Percentiles rank a stretch among this genome's conserved stretches.
These are phyloP conservation scores for Typhlichthys subterraneus DNA, from an alignment of 2,797 vertebrate genomes.

Conservation along the genomic window DNA sequence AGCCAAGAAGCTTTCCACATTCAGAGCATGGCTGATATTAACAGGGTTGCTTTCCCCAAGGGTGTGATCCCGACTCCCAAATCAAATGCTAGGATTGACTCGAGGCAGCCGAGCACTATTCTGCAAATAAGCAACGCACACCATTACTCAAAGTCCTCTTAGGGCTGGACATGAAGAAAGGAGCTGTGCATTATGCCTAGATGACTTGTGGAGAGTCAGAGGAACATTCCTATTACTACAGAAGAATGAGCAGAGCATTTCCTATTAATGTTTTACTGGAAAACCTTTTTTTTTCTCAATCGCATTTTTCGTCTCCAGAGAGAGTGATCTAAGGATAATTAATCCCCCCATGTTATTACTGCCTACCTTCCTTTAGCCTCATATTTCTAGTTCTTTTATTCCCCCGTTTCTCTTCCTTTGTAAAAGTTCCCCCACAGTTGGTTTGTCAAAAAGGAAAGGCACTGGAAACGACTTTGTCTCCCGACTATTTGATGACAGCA, in stretches of 20 bases:
- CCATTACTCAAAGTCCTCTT: slow-evolving; percentile 54
- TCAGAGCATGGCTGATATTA: slow-evolving; percentile 56
- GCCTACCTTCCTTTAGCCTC: neutral
- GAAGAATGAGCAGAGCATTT: slow-evolving; percentile 36
- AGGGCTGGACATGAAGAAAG: slow-evolving; percentile 48
- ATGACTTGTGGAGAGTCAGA: slow-evolving; percentile 47
- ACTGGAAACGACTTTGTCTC: slow-evolving; percentile 40
- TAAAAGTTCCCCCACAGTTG: slow-evolving; percentile 20
- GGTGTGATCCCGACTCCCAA: slow-evolving; percentile 60
- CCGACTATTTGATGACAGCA: slow-evolving; percentile 37
- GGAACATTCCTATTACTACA: slow-evolving; percentile 38
- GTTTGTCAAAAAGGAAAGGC: slow-evolving; percentile 38
- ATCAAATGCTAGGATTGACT: slow-evolving; percentile 68
- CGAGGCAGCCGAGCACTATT: slow-evolving; percentile 52
- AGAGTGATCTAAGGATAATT: slow-evolving; percentile 34
- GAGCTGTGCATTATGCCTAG: slow-evolving; percentile 46
- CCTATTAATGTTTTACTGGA: slow-evolving; percentile 21
- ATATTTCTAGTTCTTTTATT: neutral
- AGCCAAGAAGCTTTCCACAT: slow-evolving; percentile 60
- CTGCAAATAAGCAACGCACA: slow-evolving; percentile 55
- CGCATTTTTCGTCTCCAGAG: slow-evolving; percentile 7
- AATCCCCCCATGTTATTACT: slow-evolving; percentile 19
- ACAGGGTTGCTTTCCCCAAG: slow-evolving; percentile 40
- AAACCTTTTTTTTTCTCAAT: slow-evolving; percentile 4
- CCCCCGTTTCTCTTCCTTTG: neutral